Evolutionary conservation across 2,888 invertebrate genomes (phyloP).

Genomic region (Caprella mutica): DNA sequence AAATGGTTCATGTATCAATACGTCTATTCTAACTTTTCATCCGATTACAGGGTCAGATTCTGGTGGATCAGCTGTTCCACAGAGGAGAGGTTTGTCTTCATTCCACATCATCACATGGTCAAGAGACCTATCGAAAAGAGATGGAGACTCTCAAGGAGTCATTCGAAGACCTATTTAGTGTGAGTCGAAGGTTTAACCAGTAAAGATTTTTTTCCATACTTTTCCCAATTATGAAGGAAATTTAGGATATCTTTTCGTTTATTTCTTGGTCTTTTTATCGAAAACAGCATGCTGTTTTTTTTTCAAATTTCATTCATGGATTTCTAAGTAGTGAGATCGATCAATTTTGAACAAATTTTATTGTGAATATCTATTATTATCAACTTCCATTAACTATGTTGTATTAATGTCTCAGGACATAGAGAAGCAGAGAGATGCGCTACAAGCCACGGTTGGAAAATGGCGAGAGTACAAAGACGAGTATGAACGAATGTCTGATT

Average conservation of each 20-base stretch:
- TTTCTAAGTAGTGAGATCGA: no score
- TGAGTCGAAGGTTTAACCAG: constrained; percentile 39
- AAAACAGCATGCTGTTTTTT: no score
- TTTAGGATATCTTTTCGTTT: no score
- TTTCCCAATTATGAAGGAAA: no score
- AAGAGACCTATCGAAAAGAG: constrained; percentile 64
- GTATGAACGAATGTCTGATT: constrained; percentile 78
- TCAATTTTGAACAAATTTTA: not conserved
- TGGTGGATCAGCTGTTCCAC: constrained; percentile 74
- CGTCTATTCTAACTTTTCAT: constrained; percentile 71
- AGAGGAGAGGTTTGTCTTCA: constrained; percentile 76
- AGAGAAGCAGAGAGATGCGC: constrained; percentile 66
- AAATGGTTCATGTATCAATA: constrained; percentile 57
- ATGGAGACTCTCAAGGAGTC: constrained; percentile 72
- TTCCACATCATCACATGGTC: constrained; percentile 67
- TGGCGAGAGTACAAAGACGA: constrained; percentile 88
- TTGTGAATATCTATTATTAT: constrained; percentile 9
- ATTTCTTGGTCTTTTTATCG: no score
- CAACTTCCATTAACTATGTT: no score
- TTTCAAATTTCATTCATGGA: no score
- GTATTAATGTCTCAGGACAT: no score
- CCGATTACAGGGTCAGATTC: constrained; percentile 71
- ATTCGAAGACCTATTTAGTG: constrained; percentile 70
- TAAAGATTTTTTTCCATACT: not conserved
- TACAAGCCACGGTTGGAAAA: constrained; percentile 67